Conservation (phyloP, 2,888 invertebrate genomes). For the Nowickia ferox region DNA sequence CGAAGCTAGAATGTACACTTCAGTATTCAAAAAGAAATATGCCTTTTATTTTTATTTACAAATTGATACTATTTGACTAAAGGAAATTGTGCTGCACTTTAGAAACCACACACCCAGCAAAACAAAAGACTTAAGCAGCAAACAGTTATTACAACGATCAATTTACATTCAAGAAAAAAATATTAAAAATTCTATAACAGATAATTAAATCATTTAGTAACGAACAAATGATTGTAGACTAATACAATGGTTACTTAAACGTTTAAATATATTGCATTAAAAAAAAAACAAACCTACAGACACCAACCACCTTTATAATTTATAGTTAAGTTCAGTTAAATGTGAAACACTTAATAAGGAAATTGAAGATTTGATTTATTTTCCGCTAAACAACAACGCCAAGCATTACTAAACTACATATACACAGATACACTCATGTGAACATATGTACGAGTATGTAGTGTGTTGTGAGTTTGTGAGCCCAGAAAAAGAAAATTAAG, state of each 20-base stretch:
- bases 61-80: background rate
- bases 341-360: slow-evolving; percentile 67
- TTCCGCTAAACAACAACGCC: slow-evolving; percentile 62
- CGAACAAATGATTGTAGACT: slow-evolving; percentile 54
- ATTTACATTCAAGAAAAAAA: slow-evolving; percentile 13
- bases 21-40: too few species aligned
- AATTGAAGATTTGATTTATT: slow-evolving; percentile 66
- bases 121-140: slow-evolving; percentile 53
- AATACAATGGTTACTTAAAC: slow-evolving; percentile 24
- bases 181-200: slow-evolving; percentile 16
- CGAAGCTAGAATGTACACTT: too few species aligned
- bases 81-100: background rate
- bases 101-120: background rate
- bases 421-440: slow-evolving; percentile 9
- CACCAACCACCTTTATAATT: slow-evolving; percentile 23
- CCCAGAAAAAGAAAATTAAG: slow-evolving; percentile 43
- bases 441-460: background rate
- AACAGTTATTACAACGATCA: slow-evolving; percentile 29
- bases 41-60: too few species aligned
- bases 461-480: slow-evolving; percentile 1
- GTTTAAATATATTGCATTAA: background rate
- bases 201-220: slow-evolving; percentile 55
- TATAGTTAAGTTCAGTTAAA: slow-evolving; percentile 52
- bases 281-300: background rate
- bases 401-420: slow-evolving; percentile 53